Conservation (phyloP, 92 coral and sea anemone species). For the Palythoa grandiflora region DNA sequence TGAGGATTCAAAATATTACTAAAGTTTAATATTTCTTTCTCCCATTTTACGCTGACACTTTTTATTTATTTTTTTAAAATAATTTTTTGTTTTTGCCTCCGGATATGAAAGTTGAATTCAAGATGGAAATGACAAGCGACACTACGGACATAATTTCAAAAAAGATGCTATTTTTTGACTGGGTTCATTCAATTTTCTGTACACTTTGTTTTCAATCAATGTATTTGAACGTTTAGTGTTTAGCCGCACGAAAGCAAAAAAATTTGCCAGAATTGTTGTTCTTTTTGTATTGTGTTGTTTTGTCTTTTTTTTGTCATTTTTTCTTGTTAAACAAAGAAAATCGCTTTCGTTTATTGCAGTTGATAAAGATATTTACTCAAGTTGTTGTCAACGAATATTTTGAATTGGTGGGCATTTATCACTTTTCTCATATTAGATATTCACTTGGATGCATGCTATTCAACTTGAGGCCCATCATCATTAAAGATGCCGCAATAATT, state of each 20-base stretch:
- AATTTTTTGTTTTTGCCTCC: conserved; percentile 27
- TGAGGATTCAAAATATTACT: neutral
- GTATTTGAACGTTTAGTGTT: neutral
- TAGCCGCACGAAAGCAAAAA: neutral
- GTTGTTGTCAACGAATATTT: conserved; percentile 15
- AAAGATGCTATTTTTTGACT: neutral
- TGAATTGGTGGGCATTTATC: conserved; percentile 29
- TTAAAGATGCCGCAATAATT: conserved; percentile 43
- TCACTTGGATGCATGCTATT: neutral
- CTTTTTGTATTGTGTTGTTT: neutral
- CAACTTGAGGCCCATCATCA: conserved; percentile 23
- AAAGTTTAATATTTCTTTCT: neutral
- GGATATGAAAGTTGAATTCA: conserved; percentile 37
- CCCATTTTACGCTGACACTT: neutral
- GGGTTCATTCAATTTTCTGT: neutral
- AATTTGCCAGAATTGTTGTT: neutral
- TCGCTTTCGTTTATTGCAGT: conserved; percentile 19
- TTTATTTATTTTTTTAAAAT: neutral
- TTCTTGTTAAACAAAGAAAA: neutral
- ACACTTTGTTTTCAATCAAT: neutral
- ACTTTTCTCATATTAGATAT: conserved; percentile 21
- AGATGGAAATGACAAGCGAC: conserved; percentile 16
- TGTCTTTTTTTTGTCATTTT: neutral
- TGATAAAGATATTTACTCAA: conserved; percentile 30
- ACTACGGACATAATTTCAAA: neutral